A percentile compares a stretch with the other conserved stretches of the same genome.
Evolutionary conservation across 2,888 invertebrate species (phyloP).

Genomic region (Eucera pruinosa): DNA sequence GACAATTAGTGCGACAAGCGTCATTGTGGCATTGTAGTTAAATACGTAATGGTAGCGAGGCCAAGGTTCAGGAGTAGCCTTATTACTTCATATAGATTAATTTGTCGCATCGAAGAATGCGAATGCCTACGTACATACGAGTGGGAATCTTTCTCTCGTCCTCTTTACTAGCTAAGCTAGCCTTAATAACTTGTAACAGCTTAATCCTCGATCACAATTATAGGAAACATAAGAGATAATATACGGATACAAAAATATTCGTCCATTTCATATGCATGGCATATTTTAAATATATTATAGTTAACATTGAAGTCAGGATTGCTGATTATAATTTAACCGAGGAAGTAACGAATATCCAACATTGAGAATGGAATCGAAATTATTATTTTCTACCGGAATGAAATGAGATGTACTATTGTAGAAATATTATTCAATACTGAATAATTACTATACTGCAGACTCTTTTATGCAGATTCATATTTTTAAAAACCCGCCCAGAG

Average conservation of each 20-base stretch:
- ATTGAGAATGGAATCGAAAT: not conserved
- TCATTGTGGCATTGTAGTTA: conserved; percentile 71
- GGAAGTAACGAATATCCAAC: not conserved
- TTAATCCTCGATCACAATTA: no score
- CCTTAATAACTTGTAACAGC: conserved; percentile 28
- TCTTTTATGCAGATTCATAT: no score
- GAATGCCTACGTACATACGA: conserved; percentile 24
- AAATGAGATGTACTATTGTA: not conserved
- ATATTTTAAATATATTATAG: no score
- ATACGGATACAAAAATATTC: no score
- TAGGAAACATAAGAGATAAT: no score
- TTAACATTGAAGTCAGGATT: no score
- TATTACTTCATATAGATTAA: conserved; percentile 74
- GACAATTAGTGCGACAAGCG: conserved; percentile 53
- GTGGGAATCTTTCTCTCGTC: conserved; percentile 14
- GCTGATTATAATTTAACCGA: not conserved
- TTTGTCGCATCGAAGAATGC: conserved; percentile 62
- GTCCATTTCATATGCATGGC: no score
- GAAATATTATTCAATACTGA: not conserved
- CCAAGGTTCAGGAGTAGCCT: conserved; percentile 77
- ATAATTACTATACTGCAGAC: not conserved
- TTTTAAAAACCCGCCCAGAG: no score
- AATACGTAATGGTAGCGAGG: conserved; percentile 75
- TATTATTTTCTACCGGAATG: not conserved
- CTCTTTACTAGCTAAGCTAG: conserved; percentile 20